Percentiles rank a stretch among this genome's conserved stretches.
These are phyloP conservation scores for Xestia rhomboidea DNA, from an alignment of 2,888 invertebrate genomes.

Conservation along the genomic window DNA sequence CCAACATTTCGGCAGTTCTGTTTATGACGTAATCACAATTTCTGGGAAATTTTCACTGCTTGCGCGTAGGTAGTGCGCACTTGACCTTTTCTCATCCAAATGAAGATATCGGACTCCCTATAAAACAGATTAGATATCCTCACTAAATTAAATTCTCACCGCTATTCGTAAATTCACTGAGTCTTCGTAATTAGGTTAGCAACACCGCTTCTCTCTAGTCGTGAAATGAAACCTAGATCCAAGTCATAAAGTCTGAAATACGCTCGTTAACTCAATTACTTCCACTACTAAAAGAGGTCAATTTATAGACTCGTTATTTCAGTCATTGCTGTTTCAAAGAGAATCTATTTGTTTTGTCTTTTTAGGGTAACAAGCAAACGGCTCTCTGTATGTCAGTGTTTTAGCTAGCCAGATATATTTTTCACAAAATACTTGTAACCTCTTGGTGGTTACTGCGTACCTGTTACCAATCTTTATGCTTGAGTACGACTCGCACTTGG, in stretches of 20 bases:
- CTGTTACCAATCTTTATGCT: neutral
- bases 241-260: constrained; percentile 41
- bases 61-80: too few relatives aligned
- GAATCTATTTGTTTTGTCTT: neutral
- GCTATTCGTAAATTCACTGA: constrained; percentile 14
- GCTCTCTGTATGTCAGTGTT: neutral
- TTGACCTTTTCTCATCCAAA: constrained; percentile 3
- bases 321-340: constrained; percentile 14
- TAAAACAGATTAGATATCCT: constrained; percentile 3
- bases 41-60: neutral
- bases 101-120: constrained; percentile 14
- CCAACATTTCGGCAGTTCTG: too few relatives aligned
- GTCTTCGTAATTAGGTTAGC: constrained; percentile 35
- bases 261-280: constrained; percentile 29
- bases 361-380: neutral
- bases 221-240: constrained; percentile 51
- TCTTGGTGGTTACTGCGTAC: neutral
- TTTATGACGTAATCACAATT: neutral
- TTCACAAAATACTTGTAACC: neutral
- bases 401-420: neutral
- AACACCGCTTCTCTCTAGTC: constrained; percentile 11
- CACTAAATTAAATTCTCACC: constrained; percentile 12
- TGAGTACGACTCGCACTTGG: neutral
- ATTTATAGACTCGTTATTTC: constrained; percentile 28
- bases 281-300: constrained; percentile 42